Percentiles rank a stretch among this genome's conserved stretches.
Conservation (phyloP, 2,888 invertebrate species). For the Kuschelorhynchus macadamiae region DNA sequence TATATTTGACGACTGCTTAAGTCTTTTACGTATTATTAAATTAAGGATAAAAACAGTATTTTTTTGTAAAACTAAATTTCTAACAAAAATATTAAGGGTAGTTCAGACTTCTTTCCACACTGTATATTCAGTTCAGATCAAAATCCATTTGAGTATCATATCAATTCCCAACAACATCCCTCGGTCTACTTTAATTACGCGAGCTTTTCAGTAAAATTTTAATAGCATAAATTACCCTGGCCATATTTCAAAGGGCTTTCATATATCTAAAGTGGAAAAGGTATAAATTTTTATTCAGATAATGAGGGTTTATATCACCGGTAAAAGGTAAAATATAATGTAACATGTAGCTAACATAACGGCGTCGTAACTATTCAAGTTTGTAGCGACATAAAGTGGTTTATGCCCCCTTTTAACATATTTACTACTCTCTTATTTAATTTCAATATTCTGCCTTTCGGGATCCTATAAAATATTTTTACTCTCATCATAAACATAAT, state of each 20-base stretch:
- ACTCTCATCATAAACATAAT: conserved; percentile 44
- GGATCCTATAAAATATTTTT: conserved; percentile 36
- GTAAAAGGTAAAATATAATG: conserved; percentile 50
- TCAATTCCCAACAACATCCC: not conserved
- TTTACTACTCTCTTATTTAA: conserved; percentile 63
- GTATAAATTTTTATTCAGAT: conserved; percentile 48
- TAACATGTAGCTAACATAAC: conserved; percentile 52
- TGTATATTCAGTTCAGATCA: too few relatives aligned
- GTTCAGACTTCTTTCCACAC: too few relatives aligned
- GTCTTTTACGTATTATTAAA: too few relatives aligned
- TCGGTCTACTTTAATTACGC: conserved; percentile 23
- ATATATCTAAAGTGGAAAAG: conserved; percentile 41
- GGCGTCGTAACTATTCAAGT: conserved; percentile 60
- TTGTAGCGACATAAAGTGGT: conserved; percentile 62
- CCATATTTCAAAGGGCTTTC: conserved; percentile 30
- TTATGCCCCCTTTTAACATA: conserved; percentile 61
- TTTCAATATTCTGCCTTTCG: conserved; percentile 58
- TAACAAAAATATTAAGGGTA: too few relatives aligned
- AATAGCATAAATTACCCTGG: conserved; percentile 44
- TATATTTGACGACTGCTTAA: too few relatives aligned
- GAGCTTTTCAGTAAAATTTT: conserved; percentile 35
- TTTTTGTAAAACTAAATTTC: too few relatives aligned
- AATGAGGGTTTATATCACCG: conserved; percentile 49
- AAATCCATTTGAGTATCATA: not conserved
- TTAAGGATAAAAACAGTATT: too few relatives aligned